Percentiles rank a stretch among this genome's conserved stretches.
These are phyloP conservation scores for Drosophila leonis DNA, from an alignment of 2,888 invertebrate species.

Conservation along the genomic window DNA sequence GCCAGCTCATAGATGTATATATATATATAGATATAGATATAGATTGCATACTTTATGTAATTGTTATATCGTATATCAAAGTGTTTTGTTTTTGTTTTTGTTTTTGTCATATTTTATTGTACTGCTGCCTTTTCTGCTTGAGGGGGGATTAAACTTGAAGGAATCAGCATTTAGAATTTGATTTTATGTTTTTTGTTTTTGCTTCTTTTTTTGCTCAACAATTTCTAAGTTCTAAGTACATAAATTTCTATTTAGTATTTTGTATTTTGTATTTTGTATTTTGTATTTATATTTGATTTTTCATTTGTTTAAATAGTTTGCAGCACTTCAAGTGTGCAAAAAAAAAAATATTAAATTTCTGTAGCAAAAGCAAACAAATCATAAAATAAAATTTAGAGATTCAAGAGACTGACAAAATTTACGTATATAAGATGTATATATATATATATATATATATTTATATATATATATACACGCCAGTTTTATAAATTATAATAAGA, in stretches of 20 bases:
- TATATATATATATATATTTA: slow-evolving; percentile 8
- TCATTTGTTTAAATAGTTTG: slow-evolving; percentile 62
- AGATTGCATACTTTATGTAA: slow-evolving; percentile 32
- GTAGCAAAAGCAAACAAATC: slow-evolving; percentile 26
- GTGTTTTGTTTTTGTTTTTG: slow-evolving; percentile 40
- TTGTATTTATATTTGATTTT: slow-evolving; percentile 74
- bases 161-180: slow-evolving; percentile 76
- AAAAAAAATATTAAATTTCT: slow-evolving; percentile 22
- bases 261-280: slow-evolving; percentile 47
- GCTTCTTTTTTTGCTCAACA: slow-evolving; percentile 64
- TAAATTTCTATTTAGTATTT: slow-evolving; percentile 62
- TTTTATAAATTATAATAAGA: slow-evolving; percentile 65
- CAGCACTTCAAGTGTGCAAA: slow-evolving; percentile 56
- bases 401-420: slow-evolving; percentile 48
- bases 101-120: slow-evolving; percentile 51
- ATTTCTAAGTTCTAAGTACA: slow-evolving; percentile 78
- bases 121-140: slow-evolving; percentile 30
- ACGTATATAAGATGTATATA: slow-evolving; percentile 46
- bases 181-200: slow-evolving; percentile 61
- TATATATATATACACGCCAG: slow-evolving; percentile 22
- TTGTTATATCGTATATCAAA: slow-evolving; percentile 70
- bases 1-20: slow-evolving; percentile 1
- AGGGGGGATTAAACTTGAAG: slow-evolving; percentile 33
- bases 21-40: slow-evolving; percentile 21
- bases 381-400: slow-evolving; percentile 56